Conservation (phyloP, 1,140 invertebrate species). For the Aphis gossypii region DNA sequence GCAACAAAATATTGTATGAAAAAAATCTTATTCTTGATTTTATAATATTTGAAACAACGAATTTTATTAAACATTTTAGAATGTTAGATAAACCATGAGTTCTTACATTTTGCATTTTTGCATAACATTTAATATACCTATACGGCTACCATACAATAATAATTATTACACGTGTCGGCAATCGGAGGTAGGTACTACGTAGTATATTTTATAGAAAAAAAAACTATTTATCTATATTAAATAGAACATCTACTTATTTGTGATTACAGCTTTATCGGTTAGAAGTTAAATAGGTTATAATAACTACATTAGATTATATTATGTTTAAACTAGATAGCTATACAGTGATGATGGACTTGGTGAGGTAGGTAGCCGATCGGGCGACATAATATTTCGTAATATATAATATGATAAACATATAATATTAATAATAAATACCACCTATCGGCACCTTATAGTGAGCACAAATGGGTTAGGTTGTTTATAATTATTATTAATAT, state of each 20-base stretch:
- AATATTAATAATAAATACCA: not conserved
- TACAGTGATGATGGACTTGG: not conserved
- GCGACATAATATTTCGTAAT: not conserved
- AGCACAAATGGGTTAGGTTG: not conserved
- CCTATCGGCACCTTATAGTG: not conserved
- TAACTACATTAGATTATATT: not conserved
- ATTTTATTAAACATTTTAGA: too few relatives aligned
- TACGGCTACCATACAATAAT: not conserved
- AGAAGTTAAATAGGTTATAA: not conserved
- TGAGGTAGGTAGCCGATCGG: not conserved
- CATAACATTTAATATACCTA: too few relatives aligned
- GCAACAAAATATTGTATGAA: too few relatives aligned
- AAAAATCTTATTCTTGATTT: not conserved
- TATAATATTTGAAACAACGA: not conserved
- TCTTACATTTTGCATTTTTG: too few relatives aligned
- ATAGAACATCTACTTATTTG: not conserved
- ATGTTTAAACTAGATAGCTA: not conserved
- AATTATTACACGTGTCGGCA: not conserved
- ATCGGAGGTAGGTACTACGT: not conserved
- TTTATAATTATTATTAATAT: not conserved
- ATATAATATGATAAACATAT: not conserved
- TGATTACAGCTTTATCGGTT: not conserved
- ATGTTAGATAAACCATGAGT: too few relatives aligned
- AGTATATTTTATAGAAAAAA: not conserved
- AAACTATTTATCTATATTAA: not conserved